A percentile compares a stretch with the other conserved stretches of the same genome.
Conservation (phyloP, 2,797 vertebrate genomes). For the Acanthurus lineatus region DNA sequence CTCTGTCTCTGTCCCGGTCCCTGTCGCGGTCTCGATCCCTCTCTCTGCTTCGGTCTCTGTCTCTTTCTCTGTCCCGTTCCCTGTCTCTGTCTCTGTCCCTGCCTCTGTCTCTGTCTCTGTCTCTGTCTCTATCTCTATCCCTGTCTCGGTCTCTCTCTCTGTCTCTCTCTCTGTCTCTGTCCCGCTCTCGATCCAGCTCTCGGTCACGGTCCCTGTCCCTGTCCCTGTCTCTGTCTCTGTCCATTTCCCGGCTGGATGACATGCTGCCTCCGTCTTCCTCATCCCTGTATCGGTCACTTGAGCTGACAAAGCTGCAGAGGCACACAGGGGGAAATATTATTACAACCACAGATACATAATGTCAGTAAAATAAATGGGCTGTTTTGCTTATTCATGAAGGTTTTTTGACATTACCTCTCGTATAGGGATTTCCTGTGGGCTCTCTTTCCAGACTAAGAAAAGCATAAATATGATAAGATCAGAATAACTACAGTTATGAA, state of each 20-base stretch:
- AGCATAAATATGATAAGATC: conserved; percentile 34
- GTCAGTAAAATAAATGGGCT: background rate
- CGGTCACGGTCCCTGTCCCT: conserved; percentile 24
- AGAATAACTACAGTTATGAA: background rate
- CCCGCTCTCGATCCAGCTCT: background rate
- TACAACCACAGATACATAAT: background rate
- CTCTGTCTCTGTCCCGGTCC: conserved; percentile 43
- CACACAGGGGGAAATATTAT: conserved; percentile 11
- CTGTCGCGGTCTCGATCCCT: conserved; percentile 44
- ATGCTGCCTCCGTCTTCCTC: conserved; percentile 76
- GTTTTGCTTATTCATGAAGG: background rate
- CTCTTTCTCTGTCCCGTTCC: conserved; percentile 55
- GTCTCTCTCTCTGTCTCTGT: conserved; percentile 6
- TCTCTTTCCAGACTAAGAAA: conserved; percentile 87
- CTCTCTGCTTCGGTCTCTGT: conserved; percentile 44
- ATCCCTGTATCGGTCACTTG: conserved; percentile 88
- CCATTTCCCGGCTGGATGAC: conserved; percentile 67
- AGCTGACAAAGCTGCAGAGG: conserved; percentile 88
- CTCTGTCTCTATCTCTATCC: conserved; percentile 30
- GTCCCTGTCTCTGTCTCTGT: conserved; percentile 71
- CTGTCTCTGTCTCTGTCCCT: conserved; percentile 67
- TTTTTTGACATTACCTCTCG: conserved; percentile 87
- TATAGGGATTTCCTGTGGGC: conserved; percentile 91
- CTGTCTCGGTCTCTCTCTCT: conserved; percentile 40
- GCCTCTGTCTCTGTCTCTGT: conserved; percentile 77